phyloP scores from a whole-genome alignment of 2,113 vertebrate species.

The Arvicanthis niloticus region DNA sequence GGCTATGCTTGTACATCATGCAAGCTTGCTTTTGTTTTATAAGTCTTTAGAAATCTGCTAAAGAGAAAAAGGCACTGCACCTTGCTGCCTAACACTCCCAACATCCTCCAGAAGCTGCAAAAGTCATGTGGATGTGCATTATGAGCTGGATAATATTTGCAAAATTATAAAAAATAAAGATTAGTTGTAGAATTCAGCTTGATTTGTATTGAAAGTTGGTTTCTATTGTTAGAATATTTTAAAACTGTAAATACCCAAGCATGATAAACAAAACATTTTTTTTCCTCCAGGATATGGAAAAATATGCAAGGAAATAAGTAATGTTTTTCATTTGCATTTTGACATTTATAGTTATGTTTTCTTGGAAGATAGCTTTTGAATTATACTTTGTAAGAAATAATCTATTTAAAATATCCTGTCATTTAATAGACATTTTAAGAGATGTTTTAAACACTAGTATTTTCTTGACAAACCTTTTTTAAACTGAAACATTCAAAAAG shows the following conservation, averaged over 20 bases:
- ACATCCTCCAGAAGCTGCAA: conserved; percentile 13
- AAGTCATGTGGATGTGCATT: conserved; percentile 32
- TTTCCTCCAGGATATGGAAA: conserved; percentile 74
- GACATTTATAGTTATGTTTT: conserved; percentile 83
- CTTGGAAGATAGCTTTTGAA: conserved; percentile 82
- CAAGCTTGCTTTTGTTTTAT: conserved; percentile 72
- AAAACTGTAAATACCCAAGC: conserved; percentile 83
- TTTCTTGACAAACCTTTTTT: conserved; percentile 89
- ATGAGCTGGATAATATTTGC: conserved; percentile 51
- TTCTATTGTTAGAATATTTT: conserved; percentile 75
- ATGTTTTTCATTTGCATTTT: conserved; percentile 80
- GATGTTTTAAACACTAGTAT: conserved; percentile 86
- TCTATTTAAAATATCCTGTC: conserved; percentile 81
- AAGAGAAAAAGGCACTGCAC: conserved; percentile 38
- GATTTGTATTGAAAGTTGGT: conserved; percentile 67
- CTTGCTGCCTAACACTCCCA: conserved; percentile 41
- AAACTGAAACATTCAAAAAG: conserved; percentile 82
- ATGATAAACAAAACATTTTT: conserved; percentile 77
- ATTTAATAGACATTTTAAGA: conserved; percentile 83
- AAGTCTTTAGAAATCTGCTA: conserved; percentile 68
- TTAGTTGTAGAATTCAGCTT: conserved; percentile 70
- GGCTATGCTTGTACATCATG: conserved; percentile 61
- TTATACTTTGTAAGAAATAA: conserved; percentile 84
- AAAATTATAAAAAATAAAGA: conserved; percentile 45
- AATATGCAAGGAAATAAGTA: conserved; percentile 76